phyloP scores from a whole-genome alignment of 2,888 invertebrate genomes.

The Lissocephala sabroskyi region DNA sequence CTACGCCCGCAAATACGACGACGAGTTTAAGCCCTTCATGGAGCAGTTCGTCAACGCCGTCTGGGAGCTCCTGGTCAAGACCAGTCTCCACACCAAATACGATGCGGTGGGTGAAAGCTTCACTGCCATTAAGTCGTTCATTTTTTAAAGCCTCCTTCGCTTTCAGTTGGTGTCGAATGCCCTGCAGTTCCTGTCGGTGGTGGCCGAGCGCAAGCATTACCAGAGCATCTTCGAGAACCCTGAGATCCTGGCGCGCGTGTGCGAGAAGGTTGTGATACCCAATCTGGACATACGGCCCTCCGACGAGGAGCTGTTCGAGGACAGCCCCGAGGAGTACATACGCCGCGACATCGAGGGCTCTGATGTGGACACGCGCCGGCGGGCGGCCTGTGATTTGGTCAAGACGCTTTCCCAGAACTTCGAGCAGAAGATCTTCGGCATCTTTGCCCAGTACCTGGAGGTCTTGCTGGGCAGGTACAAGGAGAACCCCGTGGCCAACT shows the following conservation, averaged over 20 bases:
- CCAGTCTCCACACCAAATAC: constrained; percentile 89
- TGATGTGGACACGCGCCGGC: constrained; percentile 95
- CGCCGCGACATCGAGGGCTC: constrained; percentile 98
- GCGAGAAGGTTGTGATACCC: constrained; percentile 98
- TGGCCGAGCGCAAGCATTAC: constrained; percentile 92
- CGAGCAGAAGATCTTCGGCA: constrained; percentile 88
- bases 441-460: constrained; percentile 87
- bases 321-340: constrained; percentile 98
- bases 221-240: constrained; percentile 91
- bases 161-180: constrained; percentile 94
- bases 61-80: constrained; percentile 91
- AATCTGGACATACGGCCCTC: constrained; percentile 97
- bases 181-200: constrained; percentile 93
- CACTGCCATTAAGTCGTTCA: too few species aligned
- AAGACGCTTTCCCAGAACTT: constrained; percentile 91
- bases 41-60: constrained; percentile 94
- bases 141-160: too few species aligned
- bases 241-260: constrained; percentile 89
- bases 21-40: constrained; percentile 93
- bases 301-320: constrained; percentile 97
- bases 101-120: constrained; percentile 88
- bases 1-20: constrained; percentile 98
- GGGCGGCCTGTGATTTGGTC: constrained; percentile 98
- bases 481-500: constrained; percentile 83
- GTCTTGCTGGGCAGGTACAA: constrained; percentile 79